These are phyloP conservation scores for Acleris holmiana DNA, from an alignment of 2,888 invertebrate genomes.

Conservation along the genomic window DNA sequence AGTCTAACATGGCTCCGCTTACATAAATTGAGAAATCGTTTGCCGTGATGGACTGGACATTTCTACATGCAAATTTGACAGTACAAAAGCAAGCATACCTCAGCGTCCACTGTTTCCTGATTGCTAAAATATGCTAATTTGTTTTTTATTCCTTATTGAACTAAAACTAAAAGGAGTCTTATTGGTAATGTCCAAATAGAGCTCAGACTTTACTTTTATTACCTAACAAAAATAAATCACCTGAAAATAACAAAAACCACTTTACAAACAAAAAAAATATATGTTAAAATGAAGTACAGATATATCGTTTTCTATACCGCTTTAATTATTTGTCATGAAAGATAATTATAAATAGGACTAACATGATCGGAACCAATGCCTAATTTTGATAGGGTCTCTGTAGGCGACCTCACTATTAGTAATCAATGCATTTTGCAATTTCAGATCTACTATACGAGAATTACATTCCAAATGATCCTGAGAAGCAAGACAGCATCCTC, in stretches of 20 bases:
- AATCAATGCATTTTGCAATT: conserved; percentile 50
- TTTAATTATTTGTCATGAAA: no score
- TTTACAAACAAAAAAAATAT: no score
- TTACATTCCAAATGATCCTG: conserved; percentile 81
- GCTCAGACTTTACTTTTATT: no score
- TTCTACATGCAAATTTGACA: conserved; percentile 29
- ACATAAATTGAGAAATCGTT: conserved; percentile 14
- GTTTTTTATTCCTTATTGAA: no score
- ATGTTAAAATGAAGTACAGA: no score
- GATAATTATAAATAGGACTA: no score
- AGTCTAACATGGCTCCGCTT: conserved; percentile 15
- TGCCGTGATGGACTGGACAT: conserved; percentile 27
- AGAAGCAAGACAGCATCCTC: conserved; percentile 84
- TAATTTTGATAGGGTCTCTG: not conserved
- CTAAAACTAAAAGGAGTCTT: no score
- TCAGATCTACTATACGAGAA: conserved; percentile 85
- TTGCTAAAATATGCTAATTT: not conserved
- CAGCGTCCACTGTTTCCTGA: conserved; percentile 11
- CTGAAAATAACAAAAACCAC: no score
- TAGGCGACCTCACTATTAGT: not conserved
- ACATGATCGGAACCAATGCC: no score
- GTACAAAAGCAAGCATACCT: not conserved
- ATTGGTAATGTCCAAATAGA: no score
- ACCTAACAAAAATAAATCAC: no score
- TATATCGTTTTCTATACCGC: no score